Percentiles rank a stretch among this genome's conserved stretches.
phyloP scores from a whole-genome alignment of 2,888 invertebrate genomes.

The Schizotus pectinicornis region DNA sequence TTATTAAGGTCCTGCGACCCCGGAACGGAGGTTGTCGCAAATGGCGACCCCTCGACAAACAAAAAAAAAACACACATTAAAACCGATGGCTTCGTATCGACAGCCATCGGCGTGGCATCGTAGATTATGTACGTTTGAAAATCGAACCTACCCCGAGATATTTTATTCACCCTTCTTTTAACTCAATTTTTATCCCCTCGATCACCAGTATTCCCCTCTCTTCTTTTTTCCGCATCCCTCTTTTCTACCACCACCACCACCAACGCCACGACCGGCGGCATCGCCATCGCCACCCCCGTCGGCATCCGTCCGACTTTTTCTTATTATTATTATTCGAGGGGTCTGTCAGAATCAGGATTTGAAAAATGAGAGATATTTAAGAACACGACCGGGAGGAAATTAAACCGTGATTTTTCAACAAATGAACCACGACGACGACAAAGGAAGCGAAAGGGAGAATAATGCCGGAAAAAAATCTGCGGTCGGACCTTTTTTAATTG shows the following conservation, averaged over 20 bases:
- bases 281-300: conserved; percentile 18
- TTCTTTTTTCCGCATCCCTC: conserved; percentile 19
- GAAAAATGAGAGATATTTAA: conserved; percentile 53
- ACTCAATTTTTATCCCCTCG: conserved; percentile 43
- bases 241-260: conserved; percentile 18
- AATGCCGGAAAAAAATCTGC: too few species aligned
- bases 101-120: too few species aligned
- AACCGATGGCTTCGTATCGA: too few species aligned
- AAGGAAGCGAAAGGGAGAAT: too few species aligned
- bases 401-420: conserved; percentile 49
- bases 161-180: conserved; percentile 47
- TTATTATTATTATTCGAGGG: conserved; percentile 35
- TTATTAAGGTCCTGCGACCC: too few species aligned
- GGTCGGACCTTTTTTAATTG: too few species aligned
- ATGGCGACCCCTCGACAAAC: too few species aligned
- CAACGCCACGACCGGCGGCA: not conserved
- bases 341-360: conserved; percentile 50
- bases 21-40: too few species aligned
- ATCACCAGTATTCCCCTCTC: conserved; percentile 29
- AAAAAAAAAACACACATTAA: too few species aligned
- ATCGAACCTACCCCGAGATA: conserved; percentile 40
- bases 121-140: conserved; percentile 20
- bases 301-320: conserved; percentile 34
- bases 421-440: not conserved
- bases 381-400: conserved; percentile 46